phyloP scores from a whole-genome alignment of 2,797 vertebrate species.

The Botia kubotai region DNA sequence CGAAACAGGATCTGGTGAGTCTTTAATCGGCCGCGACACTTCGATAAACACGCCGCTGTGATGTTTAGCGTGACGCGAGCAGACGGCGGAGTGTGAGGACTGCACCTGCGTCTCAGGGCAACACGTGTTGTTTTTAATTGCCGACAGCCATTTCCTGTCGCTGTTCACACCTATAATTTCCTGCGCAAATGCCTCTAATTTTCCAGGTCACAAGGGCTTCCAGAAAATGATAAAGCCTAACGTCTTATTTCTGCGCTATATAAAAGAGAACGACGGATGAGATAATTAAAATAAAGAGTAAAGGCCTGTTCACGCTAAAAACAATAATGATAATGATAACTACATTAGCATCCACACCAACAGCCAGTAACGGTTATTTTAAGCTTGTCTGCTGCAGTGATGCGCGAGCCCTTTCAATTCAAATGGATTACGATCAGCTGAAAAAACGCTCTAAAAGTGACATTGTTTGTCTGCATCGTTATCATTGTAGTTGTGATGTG shows the following conservation, averaged over 20 bases:
- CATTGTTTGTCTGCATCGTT: too few species aligned
- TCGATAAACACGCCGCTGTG: background rate
- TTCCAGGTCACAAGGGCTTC: slow-evolving; percentile 44
- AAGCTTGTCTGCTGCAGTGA: too few species aligned
- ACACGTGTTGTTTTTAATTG: slow-evolving; percentile 41
- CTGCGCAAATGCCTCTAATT: slow-evolving; percentile 47
- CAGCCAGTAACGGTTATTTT: too few species aligned
- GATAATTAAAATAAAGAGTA: background rate
- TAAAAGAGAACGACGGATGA: background rate
- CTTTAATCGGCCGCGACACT: slow-evolving; percentile 33
- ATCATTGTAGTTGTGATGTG: too few species aligned
- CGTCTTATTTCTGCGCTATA: slow-evolving; percentile 19
- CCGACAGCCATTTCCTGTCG: slow-evolving; percentile 50
- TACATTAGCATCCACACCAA: too few species aligned
- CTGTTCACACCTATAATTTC: slow-evolving; percentile 54
- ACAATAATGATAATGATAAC: too few species aligned
- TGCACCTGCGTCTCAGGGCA: slow-evolving; percentile 35
- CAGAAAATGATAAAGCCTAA: slow-evolving; percentile 46
- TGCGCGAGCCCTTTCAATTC: too few species aligned
- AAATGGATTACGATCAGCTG: too few species aligned
- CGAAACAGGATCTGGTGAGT: slow-evolving; percentile 4
- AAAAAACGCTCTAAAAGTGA: too few species aligned
- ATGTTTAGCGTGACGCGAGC: slow-evolving; percentile 19
- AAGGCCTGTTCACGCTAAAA: too few species aligned
- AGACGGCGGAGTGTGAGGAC: slow-evolving; percentile 11